Evolutionary conservation across 2,888 invertebrate genomes (phyloP).

Genomic region (Amphimallon solstitiale): DNA sequence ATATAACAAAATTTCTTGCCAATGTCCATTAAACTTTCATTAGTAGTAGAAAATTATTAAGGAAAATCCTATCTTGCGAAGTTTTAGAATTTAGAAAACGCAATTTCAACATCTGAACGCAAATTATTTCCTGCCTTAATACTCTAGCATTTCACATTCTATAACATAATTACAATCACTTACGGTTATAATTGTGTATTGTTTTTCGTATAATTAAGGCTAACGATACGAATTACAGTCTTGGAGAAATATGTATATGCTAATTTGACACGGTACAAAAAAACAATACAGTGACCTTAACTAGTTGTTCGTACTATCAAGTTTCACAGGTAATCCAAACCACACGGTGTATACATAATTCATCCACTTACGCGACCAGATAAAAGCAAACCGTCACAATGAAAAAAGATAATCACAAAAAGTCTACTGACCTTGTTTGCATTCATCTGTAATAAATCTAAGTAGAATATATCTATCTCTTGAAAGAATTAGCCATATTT

Average conservation of each 20-base stretch:
- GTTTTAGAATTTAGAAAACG: too few relatives aligned
- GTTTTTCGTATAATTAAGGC: slow-evolving; percentile 18
- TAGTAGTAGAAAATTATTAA: too few relatives aligned
- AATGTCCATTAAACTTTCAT: too few relatives aligned
- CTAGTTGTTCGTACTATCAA: slow-evolving; percentile 9
- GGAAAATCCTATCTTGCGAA: too few relatives aligned
- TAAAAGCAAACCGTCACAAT: background rate
- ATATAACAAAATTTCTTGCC: too few relatives aligned
- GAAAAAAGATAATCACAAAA: background rate
- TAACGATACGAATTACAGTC: background rate
- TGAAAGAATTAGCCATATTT: too few relatives aligned
- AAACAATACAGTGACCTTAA: slow-evolving; percentile 23
- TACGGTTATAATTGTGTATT: background rate
- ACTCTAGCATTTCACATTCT: too few relatives aligned
- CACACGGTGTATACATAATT: slow-evolving; percentile 12
- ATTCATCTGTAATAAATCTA: background rate
- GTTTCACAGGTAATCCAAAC: slow-evolving; percentile 22
- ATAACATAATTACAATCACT: background rate
- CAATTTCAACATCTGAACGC: too few relatives aligned
- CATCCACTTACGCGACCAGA: slow-evolving; percentile 7
- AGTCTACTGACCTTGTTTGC: slow-evolving; percentile 19
- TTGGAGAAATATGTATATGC: slow-evolving; percentile 20
- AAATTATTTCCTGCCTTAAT: background rate
- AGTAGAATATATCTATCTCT: too few relatives aligned
- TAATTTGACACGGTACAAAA: slow-evolving; percentile 21